These are phyloP conservation scores for Falco cherrug DNA, from an alignment of 2,797 vertebrate species.

Conservation along the genomic window DNA sequence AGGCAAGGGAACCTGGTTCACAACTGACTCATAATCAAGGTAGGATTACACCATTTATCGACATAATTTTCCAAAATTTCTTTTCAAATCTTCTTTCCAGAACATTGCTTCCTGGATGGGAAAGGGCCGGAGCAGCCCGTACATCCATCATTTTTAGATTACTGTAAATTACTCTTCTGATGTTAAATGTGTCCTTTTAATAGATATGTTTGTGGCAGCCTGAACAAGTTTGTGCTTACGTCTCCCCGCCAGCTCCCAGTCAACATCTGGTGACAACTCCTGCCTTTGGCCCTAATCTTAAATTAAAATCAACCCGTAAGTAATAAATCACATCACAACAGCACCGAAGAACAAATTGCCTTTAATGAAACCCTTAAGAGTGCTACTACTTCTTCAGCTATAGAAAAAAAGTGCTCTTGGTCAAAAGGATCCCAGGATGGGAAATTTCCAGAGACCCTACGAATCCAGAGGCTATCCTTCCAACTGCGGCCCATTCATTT, in stretches of 20 bases:
- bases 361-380: background rate
- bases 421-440: background rate
- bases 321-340: background rate
- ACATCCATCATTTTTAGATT: background rate
- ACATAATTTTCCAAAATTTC: background rate
- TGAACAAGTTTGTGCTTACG: background rate
- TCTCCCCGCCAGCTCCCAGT: background rate
- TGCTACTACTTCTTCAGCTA: background rate
- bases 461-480: background rate
- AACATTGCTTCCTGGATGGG: background rate
- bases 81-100: background rate
- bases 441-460: background rate
- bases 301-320: background rate
- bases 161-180: background rate
- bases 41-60: background rate
- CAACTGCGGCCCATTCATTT: accelerated
- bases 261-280: background rate
- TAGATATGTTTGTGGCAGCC: background rate
- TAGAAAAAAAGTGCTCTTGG: background rate
- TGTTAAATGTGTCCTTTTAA: background rate
- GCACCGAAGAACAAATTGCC: background rate
- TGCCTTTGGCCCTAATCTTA: background rate
- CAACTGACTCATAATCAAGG: background rate
- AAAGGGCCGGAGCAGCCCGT: background rate
- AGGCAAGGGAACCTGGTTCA: background rate